Conservation (phyloP, 2,888 invertebrate genomes). For the Zygothrica quintamaculata region DNA sequence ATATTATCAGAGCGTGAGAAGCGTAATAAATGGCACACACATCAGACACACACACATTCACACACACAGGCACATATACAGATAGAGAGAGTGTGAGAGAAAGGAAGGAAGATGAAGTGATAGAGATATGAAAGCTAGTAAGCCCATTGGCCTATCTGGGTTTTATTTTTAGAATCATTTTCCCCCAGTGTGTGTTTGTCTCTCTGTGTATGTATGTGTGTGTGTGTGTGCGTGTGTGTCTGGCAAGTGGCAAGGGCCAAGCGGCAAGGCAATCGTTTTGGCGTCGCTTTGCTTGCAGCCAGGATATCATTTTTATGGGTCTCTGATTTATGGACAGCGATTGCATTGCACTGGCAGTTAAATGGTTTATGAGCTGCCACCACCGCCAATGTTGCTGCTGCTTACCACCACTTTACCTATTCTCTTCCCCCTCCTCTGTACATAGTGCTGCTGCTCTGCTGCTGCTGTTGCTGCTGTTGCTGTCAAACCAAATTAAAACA, state of each 20-base stretch:
- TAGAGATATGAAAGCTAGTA: no score
- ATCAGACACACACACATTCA: constrained; percentile 5
- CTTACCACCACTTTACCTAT: neutral
- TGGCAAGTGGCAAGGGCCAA: neutral
- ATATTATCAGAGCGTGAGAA: constrained; percentile 53
- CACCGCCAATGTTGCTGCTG: no score
- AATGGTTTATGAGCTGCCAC: constrained; percentile 53
- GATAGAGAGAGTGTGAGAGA: neutral
- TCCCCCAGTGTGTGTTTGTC: no score
- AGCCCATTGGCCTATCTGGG: constrained; percentile 17
- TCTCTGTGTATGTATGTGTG: neutral
- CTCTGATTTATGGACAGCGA: constrained; percentile 67
- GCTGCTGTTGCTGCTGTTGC: constrained; percentile 10
- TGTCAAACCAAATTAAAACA: constrained; percentile 53
- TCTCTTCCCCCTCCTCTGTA: no score
- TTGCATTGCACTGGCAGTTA: constrained; percentile 67
- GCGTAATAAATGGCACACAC: constrained; percentile 30
- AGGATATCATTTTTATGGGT: constrained; percentile 62
- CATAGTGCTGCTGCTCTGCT: no score
- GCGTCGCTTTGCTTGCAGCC: constrained; percentile 21
- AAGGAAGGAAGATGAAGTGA: no score
- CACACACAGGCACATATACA: neutral
- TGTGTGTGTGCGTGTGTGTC: neutral
- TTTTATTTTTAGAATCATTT: constrained; percentile 47
- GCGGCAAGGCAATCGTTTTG: constrained; percentile 3